These are phyloP conservation scores for Argyresthia albistria DNA, from an alignment of 2,888 invertebrate species.

Conservation along the genomic window DNA sequence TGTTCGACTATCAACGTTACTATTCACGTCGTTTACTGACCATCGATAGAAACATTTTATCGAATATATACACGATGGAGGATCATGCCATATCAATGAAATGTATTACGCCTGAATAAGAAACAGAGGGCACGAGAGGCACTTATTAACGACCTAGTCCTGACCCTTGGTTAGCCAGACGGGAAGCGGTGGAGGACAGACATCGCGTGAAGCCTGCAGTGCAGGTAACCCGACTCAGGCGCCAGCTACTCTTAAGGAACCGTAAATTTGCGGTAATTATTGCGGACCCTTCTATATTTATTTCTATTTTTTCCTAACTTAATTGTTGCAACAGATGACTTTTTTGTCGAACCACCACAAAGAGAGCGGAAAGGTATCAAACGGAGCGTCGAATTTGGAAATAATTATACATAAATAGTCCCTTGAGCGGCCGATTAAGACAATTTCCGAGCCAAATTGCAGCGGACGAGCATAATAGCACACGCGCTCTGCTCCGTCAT, in stretches of 20 bases:
- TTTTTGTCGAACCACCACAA: constrained; percentile 71
- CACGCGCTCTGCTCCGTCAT: constrained; percentile 63
- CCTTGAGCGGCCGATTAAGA: constrained; percentile 73
- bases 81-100: neutral
- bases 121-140: neutral
- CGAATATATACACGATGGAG: neutral
- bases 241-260: constrained; percentile 59
- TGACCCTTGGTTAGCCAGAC: constrained; percentile 14
- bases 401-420: constrained; percentile 74
- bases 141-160: constrained; percentile 8
- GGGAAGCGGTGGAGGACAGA: constrained; percentile 17
- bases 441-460: constrained; percentile 73
- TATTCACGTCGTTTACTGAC: neutral
- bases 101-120: neutral
- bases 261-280: constrained; percentile 72
- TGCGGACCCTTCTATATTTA: constrained; percentile 72
- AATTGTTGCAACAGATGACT: constrained; percentile 73
- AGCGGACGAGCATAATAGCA: constrained; percentile 72
- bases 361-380: constrained; percentile 73
- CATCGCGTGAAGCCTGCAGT: constrained; percentile 41
- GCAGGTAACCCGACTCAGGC: constrained; percentile 47
- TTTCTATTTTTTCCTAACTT: constrained; percentile 67
- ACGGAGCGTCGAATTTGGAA: constrained; percentile 71
- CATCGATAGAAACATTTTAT: neutral
- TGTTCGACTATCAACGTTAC: neutral